phyloP scores from a whole-genome alignment of 1,140 invertebrate species.

The Pentalonia nigronervosa region DNA sequence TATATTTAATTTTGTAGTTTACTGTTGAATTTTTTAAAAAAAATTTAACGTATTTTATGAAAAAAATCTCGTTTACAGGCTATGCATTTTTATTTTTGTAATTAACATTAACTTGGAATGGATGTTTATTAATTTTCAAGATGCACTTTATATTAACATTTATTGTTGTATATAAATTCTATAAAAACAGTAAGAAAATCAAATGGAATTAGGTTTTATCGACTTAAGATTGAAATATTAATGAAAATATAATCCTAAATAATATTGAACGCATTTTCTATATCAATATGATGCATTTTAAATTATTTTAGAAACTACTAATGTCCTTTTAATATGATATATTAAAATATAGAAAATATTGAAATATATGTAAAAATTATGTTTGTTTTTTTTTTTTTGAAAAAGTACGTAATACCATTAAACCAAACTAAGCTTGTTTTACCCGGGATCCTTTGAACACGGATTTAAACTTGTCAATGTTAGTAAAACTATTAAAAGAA shows the following conservation, averaged over 20 bases:
- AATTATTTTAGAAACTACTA: no score
- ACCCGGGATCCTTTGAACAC: neutral
- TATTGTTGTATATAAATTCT: neutral
- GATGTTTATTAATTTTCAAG: neutral
- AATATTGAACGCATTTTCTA: no score
- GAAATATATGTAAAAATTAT: neutral
- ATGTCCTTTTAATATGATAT: no score
- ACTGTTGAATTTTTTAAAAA: neutral
- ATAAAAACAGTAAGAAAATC: no score
- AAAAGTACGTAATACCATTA: neutral
- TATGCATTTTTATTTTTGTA: neutral
- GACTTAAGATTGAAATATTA: neutral
- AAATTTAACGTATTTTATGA: neutral
- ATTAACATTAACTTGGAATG: neutral
- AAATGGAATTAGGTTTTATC: neutral
- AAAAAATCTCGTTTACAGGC: neutral
- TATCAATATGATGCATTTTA: no score
- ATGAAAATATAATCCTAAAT: neutral
- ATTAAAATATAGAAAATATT: neutral
- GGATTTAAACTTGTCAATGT: neutral
- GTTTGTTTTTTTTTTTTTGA: neutral
- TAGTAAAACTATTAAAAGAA: no score
- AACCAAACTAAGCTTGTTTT: neutral
- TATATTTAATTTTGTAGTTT: neutral
- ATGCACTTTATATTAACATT: no score